Conservation (phyloP, 1,140 invertebrate genomes). For the Halyomorpha halys region DNA sequence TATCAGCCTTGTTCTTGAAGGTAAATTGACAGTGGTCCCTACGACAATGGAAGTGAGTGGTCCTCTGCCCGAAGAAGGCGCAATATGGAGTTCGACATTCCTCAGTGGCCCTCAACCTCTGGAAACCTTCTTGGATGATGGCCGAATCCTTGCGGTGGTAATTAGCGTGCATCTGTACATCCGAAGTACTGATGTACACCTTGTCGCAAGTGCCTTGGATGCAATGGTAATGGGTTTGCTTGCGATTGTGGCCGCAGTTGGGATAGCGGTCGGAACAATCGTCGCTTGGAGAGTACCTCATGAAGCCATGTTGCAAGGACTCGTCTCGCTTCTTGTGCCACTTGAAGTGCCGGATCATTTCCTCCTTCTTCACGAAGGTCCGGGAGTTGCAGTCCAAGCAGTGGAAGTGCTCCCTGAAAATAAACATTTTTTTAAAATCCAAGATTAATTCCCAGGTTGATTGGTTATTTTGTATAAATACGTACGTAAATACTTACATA, state of each 20-base stretch:
- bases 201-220: conserved; percentile 52
- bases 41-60: conserved; percentile 95
- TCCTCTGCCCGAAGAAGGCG: conserved; percentile 86
- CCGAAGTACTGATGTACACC: conserved; percentile 95
- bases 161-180: conserved; percentile 99
- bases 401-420: conserved; percentile 83
- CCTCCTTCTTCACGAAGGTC: conserved; percentile 95
- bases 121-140: conserved; percentile 94
- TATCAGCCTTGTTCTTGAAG: conserved; percentile 98
- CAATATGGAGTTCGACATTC: conserved; percentile 80
- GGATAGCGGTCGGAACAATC: conserved; percentile 73
- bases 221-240: conserved; percentile 98
- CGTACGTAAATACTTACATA: too few relatives aligned
- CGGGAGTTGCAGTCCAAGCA: conserved; percentile 79
- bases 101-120: conserved; percentile 81
- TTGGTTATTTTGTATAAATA: too few relatives aligned
- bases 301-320: conserved; percentile 90
- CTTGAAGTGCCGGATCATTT: conserved; percentile 97
- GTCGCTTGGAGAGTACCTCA: conserved; percentile 84
- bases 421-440: too few relatives aligned
- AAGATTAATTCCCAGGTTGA: too few relatives aligned
- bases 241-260: conserved; percentile 85
- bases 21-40: conserved; percentile 83
- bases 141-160: conserved; percentile 96
- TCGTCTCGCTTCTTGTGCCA: conserved; percentile 99